Conservation (phyloP, 2,797 vertebrate species). For the Denticeps clupeoides region DNA sequence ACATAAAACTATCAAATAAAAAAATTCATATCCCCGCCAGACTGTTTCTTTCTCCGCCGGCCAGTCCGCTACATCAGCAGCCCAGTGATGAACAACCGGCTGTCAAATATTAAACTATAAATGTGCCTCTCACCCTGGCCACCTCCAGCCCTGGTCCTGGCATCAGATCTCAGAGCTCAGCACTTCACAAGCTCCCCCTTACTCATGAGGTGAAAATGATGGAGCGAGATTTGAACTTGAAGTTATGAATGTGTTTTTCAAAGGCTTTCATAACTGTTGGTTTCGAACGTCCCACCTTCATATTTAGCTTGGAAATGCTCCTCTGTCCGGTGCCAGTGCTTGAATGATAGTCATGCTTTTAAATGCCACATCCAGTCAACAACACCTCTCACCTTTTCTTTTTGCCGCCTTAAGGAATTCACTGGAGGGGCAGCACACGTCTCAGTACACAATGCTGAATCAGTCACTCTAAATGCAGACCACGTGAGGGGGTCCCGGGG, state of each 20-base stretch:
- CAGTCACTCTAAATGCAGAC: not conserved
- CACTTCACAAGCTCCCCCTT: no score
- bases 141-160: conserved; percentile 17
- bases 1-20: conserved; percentile 58
- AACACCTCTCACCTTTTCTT: no score
- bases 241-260: no score
- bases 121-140: conserved; percentile 27
- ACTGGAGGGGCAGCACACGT: no score
- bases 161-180: conserved; percentile 9
- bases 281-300: no score
- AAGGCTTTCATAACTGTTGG: no score
- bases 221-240: no score
- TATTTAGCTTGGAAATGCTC: no score
- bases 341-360: no score
- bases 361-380: no score
- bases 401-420: no score
- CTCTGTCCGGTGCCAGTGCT: not conserved
- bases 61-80: conserved; percentile 35
- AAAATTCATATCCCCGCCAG: conserved; percentile 51
- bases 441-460: conserved; percentile 20
- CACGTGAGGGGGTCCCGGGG: not conserved
- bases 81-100: conserved; percentile 49
- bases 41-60: conserved; percentile 24
- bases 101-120: conserved; percentile 56
- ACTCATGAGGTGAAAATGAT: no score